Evolutionary conservation across 2,888 invertebrate genomes (phyloP), one percentile per base, ranked within the genome.

Genomic region (Trissonchulus latispiculum): DNA sequence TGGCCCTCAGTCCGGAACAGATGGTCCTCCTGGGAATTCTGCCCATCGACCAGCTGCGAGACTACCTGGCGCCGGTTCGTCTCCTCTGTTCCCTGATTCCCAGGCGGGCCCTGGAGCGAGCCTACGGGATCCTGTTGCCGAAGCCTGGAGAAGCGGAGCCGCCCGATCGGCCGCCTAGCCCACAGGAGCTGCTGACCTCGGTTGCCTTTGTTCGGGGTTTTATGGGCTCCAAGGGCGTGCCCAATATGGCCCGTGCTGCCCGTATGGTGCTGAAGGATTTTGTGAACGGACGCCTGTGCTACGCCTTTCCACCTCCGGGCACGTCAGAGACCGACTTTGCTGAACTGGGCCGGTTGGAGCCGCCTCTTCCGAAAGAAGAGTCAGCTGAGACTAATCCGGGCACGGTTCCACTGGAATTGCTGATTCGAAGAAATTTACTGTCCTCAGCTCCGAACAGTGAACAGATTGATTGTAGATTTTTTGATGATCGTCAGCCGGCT

Each of bases 21-120:
- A 90, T 99, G 89, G 88, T 97, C 76, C 85, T 96, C 1, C 93
- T 93, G 78, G 97, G 99, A 36, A 95, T 99, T 79, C 85, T 99
- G 78, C 94, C 99, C 0, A 93, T 97, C 78, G 97, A 99, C 86
- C 94, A 96, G 85, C 91, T 99, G 91, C 88, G 91, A n/a, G 92
- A 97, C 81, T 91, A 92, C 84, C 90, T 93, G 35, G 90, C 92
- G 0, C 90, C 97, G 0, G 89, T 92, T 76, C 90, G 91, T 75
- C 87, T 94, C 69, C 78, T 85, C 1, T 80, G 84, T 74, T 79
- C 81, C 8, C 77, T 91, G 66, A 91, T 99, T 77, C 91, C 92
- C 0, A 86, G 89, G 36, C 86, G 88, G 74, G 83, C 89, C 3
- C 83, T 92, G 29, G 91, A 92, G 84, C 87, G 88, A 70, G 88